Evolutionary conservation across 2,113 vertebrate species (phyloP), one percentile per base, ranked within the genome.

Genomic region (Alouatta palliata): DNA sequence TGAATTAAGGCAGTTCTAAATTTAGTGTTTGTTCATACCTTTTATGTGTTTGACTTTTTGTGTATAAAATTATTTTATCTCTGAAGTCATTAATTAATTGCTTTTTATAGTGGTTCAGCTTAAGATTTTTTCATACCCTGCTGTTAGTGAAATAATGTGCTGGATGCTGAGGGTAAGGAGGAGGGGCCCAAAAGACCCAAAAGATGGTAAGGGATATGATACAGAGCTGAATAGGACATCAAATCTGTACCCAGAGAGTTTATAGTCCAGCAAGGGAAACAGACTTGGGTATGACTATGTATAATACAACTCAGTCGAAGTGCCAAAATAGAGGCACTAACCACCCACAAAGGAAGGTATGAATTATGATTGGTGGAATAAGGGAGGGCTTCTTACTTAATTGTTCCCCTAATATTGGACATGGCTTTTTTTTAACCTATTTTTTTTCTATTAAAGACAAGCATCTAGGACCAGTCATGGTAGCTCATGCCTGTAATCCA

Each of bases 91-190:
- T 54, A 45, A 79, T 83, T 81, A 88, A 81, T 87, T 81, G 13
- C 73, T 93, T 83, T 90, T 56, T 82, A 82, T 20, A 94, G 84
- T 94, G 73, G 85, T 96, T 92, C 73, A 92, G 20, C 45, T 82
- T 94, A 73, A 88, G 61, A 70, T 35, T 35, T 87, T 64, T 90
- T 92, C 40, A 37, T 83, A 14, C 47, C n/a, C 25, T 93, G 25
- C 11, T 95, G 16, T 79, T 95, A 86, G 75, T 81, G 77, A 94
- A 92, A 58, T 87, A 47, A 56, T 94, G 19, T 70, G 25, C 25
- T 87, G 64, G 27, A 56, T 91, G 17, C 56, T 96, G 1, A 37
- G 68, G 47, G 7, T 94, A 13, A 43, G 70, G 56, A 20, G 7
- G 23, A 52, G 43, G 16, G 5, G 2, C 45, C 64, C 17, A 75